Conservation (phyloP, 2,797 vertebrate genomes). For the Notolabrus celidotus region DNA sequence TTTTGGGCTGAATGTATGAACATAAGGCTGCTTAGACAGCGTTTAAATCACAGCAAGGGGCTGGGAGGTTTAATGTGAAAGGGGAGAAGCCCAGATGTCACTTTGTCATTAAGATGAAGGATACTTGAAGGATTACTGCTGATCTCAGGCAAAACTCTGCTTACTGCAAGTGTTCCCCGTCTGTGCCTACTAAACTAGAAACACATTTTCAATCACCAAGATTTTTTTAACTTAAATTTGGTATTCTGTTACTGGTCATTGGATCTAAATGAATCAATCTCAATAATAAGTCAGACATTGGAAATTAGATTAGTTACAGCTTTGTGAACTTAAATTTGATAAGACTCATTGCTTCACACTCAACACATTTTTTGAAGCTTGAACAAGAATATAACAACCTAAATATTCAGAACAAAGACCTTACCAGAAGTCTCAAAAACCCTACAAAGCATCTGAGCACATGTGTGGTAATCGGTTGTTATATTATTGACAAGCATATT, state of each 20-base stretch:
- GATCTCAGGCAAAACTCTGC: constrained; percentile 56
- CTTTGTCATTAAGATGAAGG: constrained; percentile 69
- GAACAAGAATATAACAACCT: not conserved
- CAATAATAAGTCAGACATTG: too few species aligned
- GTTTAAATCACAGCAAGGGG: constrained; percentile 59
- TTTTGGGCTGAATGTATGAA: constrained; percentile 9
- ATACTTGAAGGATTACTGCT: constrained; percentile 68
- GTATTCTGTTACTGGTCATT: constrained; percentile 8
- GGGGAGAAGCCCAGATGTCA: constrained; percentile 70
- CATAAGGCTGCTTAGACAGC: constrained; percentile 28
- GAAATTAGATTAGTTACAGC: too few species aligned
- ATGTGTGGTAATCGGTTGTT: constrained; percentile 17
- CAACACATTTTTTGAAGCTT: too few species aligned
- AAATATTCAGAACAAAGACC: constrained; percentile 2
- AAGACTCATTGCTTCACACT: too few species aligned
- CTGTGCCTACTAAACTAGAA: constrained; percentile 57
- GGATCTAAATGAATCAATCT: too few species aligned
- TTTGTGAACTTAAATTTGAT: too few species aligned
- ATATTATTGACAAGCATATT: constrained; percentile 23
- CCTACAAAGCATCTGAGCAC: not conserved
- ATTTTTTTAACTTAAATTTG: constrained; percentile 7
- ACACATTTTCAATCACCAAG: constrained; percentile 40
- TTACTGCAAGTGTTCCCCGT: constrained; percentile 43
- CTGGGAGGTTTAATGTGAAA: constrained; percentile 57
- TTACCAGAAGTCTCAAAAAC: not conserved